Conservation (phyloP, 2,797 vertebrate genomes). For the Meriones psammophilus region DNA sequence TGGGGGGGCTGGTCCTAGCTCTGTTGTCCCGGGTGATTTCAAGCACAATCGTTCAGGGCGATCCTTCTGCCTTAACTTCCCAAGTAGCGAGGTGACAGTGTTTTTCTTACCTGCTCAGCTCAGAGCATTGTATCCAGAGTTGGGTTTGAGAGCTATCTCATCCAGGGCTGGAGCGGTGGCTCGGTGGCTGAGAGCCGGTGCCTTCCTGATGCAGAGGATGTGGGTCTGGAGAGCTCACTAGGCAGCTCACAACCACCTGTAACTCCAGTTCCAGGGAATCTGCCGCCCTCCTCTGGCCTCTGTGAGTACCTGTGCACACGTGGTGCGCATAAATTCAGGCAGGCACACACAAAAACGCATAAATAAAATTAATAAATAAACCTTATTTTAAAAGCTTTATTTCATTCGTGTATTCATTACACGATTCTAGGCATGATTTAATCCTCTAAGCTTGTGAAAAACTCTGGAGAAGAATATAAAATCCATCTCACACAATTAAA, state of each 20-base stretch:
- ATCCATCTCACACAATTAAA: not conserved
- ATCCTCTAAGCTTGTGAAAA: not conserved
- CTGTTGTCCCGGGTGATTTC: not conserved
- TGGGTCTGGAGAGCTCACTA: not conserved
- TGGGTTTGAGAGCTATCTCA: not conserved
- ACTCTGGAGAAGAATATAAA: not conserved
- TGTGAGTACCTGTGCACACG: not conserved
- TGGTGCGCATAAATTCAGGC: not conserved
- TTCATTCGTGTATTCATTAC: not conserved
- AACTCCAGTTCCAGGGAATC: not conserved
- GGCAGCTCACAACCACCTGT: not conserved
- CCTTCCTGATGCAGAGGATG: not conserved
- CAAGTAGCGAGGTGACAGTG: not conserved
- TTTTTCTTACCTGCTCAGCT: not conserved
- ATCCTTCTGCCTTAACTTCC: not conserved
- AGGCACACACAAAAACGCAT: not conserved
- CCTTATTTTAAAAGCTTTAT: not conserved
- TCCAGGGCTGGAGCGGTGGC: not conserved
- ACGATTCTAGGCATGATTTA: not conserved
- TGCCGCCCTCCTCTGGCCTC: not conserved
- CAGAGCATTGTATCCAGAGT: not conserved
- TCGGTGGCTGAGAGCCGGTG: not conserved
- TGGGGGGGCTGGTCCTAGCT: not conserved
- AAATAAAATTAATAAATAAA: not conserved
- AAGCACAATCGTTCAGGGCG: not conserved